Evolutionary conservation across 2,113 vertebrate genomes (phyloP), one percentile per base, ranked within the genome.

Genomic region (Australoheros scitulus): DNA sequence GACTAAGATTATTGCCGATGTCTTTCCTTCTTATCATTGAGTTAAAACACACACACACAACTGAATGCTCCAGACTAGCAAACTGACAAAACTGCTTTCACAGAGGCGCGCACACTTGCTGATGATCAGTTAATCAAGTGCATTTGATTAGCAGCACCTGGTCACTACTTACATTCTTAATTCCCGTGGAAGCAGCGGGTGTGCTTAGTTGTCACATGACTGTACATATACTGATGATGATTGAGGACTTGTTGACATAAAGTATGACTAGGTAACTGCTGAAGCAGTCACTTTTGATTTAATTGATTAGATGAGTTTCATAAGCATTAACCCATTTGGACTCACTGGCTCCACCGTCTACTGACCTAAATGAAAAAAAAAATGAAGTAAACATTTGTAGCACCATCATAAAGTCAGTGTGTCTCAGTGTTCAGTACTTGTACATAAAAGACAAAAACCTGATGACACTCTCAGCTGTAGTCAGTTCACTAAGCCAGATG

Each of bases 91-190:
- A 14, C 15, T 70, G 64, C 64, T 70, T 70, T 20, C 4, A 1
- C 6, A 70, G 64, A 50, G 0, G 3, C 26, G 41, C 15, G 47
- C 64, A 29, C 0, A 50, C 41, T 47, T 70, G 65, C 65, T 50
- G 24, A 29, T 50, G 15, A 70, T 0, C 65, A 70, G 15, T 29
- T 20, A 70, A 29, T 68, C 22, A 68, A 47, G 47, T 0, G 22
- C 22, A 68, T 68, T 26, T 70, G 41, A 24, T 70, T 70, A 50
- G 64, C 64, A 70, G 9, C 64, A 50, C 24, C 15, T 70, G 15
- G 64, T 41, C 29, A 24, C 24, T 50, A 7, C 64, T 18, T 68
- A 18, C 41, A 13, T 13, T 43, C 41, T 4, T 43, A 43, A 41
- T 47, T 68, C 43, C 43, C 13, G 18, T 15, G 41, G 47, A 9